Conservation (phyloP, 2,797 vertebrate genomes). For the Lacerta agilis region DNA sequence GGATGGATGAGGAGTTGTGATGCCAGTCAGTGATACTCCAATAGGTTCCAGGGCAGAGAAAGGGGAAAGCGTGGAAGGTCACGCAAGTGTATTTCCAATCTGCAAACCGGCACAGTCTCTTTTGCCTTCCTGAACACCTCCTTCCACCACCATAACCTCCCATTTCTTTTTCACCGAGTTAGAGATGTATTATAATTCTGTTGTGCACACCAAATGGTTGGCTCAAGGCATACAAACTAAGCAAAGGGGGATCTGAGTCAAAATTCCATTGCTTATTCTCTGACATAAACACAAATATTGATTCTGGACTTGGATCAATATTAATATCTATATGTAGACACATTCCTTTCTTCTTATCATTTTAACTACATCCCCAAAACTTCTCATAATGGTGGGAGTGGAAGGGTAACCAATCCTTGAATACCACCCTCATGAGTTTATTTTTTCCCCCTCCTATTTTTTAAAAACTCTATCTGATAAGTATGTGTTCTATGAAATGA, state of each 20-base stretch:
- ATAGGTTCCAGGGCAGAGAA: constrained; percentile 63
- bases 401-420: constrained; percentile 54
- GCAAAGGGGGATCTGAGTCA: constrained; percentile 55
- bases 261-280: constrained; percentile 68
- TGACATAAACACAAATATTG: constrained; percentile 65
- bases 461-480: background rate
- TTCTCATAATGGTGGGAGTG: constrained; percentile 54
- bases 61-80: constrained; percentile 53
- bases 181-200: constrained; percentile 67
- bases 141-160: constrained; percentile 9
- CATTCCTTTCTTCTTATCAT: constrained; percentile 61
- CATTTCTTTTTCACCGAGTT: constrained; percentile 51
- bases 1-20: constrained; percentile 47
- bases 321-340: constrained; percentile 45
- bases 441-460: too few relatives aligned
- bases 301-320: constrained; percentile 64
- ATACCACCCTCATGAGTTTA: constrained; percentile 53
- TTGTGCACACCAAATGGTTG: constrained; percentile 49
- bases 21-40: constrained; percentile 57
- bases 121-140: constrained; percentile 49
- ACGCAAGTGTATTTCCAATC: constrained; percentile 30
- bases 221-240: constrained; percentile 70
- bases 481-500: constrained; percentile 32
- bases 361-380: constrained; percentile 68
- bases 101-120: constrained; percentile 20